Evolutionary conservation across 2,113 vertebrate species (phyloP), one percentile per base, ranked within the genome.

Genomic region (Gila orcuttii): DNA sequence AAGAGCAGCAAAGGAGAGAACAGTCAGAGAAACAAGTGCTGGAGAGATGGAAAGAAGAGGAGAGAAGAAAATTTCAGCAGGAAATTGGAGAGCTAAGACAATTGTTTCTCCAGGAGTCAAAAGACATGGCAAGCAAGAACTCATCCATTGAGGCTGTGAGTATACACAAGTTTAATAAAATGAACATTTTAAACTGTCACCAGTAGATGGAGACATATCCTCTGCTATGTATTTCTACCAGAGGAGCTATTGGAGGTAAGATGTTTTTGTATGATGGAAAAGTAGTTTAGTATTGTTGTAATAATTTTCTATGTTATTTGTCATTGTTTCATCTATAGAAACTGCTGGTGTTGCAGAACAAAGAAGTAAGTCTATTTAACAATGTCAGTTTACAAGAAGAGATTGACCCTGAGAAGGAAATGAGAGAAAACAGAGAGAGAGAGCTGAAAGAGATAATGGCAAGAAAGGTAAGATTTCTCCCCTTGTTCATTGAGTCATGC

Each of bases 41-140:
- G 78, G 94, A 94, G 80, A 91, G 85, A 60, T 95, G 94, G 94
- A 95, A 95, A 59, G 92, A 94, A 39, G 93, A 95, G 78, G 95
- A 96, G 85, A 91, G 77, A 68, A 89, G 0, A 0, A 95, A 93
- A 57, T 89, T 95, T 33, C 86, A 85, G 2, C 74, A 86, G 74
- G 91, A 95, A 85, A 89, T 94, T 45, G 90, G 91, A 13, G 88
- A 90, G 13, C 85, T 95, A 33, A 93, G 89, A 79, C 92, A 93
- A 39, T 75, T 92, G 15, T 91, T 96, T 71, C 79, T 93, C 3
- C 8, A 88, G 62, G 92, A 93, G 12, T 90, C 94, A 71, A 92
- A 92, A 88, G 92, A 91, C 0, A 12, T 93, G 50, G 87, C 92
- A 71, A 90, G 73, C 79, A 94, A 93, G 86, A 95, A 86, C 87